A percentile compares a stretch with the other conserved stretches of the same genome.
Evolutionary conservation across 2,888 invertebrate genomes (phyloP).

Genomic region (Cephus sareptanus): DNA sequence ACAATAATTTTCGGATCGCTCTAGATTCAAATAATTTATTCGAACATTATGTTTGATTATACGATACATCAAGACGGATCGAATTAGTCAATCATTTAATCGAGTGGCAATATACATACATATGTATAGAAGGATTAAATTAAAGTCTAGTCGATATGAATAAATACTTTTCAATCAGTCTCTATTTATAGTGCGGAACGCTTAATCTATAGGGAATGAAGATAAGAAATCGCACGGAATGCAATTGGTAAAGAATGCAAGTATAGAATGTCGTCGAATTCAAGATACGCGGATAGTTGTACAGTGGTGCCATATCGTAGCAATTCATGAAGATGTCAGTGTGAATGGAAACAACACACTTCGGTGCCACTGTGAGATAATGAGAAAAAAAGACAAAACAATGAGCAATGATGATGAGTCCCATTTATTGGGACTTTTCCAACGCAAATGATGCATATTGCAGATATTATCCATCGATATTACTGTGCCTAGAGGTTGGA

Average conservation of each 20-base stretch:
- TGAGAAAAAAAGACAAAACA: not conserved
- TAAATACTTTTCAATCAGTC: not conserved
- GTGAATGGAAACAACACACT: not conserved
- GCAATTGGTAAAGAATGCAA: too few species aligned
- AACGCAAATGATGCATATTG: not conserved
- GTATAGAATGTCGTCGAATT: not conserved
- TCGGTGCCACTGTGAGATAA: not conserved
- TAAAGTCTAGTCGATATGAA: not conserved
- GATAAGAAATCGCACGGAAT: not conserved
- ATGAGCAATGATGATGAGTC: not conserved
- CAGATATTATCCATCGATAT: not conserved
- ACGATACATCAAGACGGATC: not conserved
- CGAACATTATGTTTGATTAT: not conserved
- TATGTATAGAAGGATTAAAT: not conserved
- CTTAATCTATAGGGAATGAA: not conserved
- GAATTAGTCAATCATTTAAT: not conserved
- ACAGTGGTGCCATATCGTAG: not conserved
- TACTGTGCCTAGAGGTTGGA: conserved; percentile 14
- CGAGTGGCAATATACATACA: not conserved
- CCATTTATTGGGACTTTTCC: not conserved
- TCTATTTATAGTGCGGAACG: not conserved
- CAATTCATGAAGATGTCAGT: too few species aligned
- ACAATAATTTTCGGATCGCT: not conserved
- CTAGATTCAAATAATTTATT: not conserved
- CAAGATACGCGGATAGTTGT: not conserved